Evolutionary conservation across 2,888 invertebrate species (phyloP), one percentile per base, ranked within the genome.

Genomic region (Zaprionus lineosus): DNA sequence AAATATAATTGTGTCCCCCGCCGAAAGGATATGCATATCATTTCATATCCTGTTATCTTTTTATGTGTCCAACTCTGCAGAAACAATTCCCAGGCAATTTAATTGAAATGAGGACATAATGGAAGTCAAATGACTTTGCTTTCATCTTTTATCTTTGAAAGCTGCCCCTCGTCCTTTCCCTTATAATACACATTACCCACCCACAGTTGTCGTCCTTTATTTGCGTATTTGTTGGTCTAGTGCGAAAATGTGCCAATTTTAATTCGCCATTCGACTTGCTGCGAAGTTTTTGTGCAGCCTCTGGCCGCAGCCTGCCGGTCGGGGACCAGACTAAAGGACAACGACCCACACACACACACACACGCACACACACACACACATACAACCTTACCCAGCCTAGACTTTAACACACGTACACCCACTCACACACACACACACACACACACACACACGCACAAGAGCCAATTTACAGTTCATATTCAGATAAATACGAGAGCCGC

Each of bases 241-340:
- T 63, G 52, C 34, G 37, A 72, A 76, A 74, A 66, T 77, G 77
- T 72, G 70, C 62, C 77, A 74, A 67, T 66, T 70, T 63, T 66
- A 63, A 72, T 70, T 70, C 58, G 62, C 61, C 43, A 69, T 74
- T 57, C 52, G 53, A 56, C 64, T 58, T 60, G 51, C 58, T 52
- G 58, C 52, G 68, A 64, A 68, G 46, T 68, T 64, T 69, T 69
- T 68, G 59, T 34, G 33, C 31, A 41, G 52, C 37, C 40, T 58
- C 44, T 40, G 62, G 62, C 62, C 63, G 26, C 68, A 67, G 59
- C 59, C 31, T 68, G 7, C 47, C 43, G 39, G 41, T 43, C 50
- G 53, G 41, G 59, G 37, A 8, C 28, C 53, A 34, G 33, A 48
- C 59, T 53, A 56, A 37, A 46, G 60, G 59, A 69, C 69, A 69